phyloP scores from a whole-genome alignment of 2,888 invertebrate genomes.

The Tethea ocularis region DNA sequence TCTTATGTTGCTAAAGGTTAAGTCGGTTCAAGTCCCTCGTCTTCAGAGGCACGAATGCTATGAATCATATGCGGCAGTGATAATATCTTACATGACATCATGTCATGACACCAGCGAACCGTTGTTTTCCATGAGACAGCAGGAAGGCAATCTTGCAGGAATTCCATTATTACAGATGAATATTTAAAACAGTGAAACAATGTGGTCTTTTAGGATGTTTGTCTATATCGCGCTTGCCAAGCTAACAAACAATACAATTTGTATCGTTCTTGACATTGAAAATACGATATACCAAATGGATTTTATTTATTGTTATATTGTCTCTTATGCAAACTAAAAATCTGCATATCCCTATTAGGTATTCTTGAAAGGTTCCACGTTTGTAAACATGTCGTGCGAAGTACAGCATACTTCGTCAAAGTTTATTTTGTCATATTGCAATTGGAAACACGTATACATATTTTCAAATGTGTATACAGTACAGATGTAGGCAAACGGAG shows the following conservation, averaged over 20 bases:
- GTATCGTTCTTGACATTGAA: constrained; percentile 48
- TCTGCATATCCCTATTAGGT: background rate
- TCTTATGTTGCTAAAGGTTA: constrained; percentile 70
- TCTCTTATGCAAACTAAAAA: background rate
- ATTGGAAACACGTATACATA: constrained; percentile 28
- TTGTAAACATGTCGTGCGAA: background rate
- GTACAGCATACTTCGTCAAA: background rate
- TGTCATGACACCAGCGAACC: constrained; percentile 50
- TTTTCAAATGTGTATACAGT: constrained; percentile 51
- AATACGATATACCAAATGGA: constrained; percentile 25
- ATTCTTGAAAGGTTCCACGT: background rate
- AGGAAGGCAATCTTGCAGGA: constrained; percentile 11
- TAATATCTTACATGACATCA: constrained; percentile 73
- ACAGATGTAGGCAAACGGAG: constrained; percentile 67
- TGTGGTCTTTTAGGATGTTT: too few relatives aligned
- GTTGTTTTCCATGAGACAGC: constrained; percentile 53
- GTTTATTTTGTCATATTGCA: constrained; percentile 12
- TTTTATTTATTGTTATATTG: background rate
- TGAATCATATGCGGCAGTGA: constrained; percentile 56
- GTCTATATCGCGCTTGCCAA: constrained; percentile 8
- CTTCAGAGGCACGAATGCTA: constrained; percentile 42
- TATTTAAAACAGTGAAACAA: too few relatives aligned
- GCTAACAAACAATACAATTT: constrained; percentile 33
- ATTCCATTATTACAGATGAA: too few relatives aligned
- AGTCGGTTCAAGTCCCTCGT: constrained; percentile 62